phyloP scores from a whole-genome alignment of 2,797 vertebrate genomes.

The Eremophila alpestris region DNA sequence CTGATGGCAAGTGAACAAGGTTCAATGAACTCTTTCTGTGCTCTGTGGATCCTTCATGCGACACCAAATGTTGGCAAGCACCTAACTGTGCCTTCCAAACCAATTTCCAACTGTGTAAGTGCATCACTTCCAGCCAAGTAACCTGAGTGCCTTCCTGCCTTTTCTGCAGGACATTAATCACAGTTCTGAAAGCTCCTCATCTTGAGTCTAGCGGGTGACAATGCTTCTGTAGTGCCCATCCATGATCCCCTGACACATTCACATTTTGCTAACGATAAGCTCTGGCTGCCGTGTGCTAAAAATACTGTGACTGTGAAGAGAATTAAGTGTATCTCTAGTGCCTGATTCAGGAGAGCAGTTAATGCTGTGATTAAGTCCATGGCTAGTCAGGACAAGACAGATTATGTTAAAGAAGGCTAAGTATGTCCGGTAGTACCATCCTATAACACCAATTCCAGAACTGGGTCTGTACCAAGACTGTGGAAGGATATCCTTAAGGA shows the following conservation, averaged over 20 bases:
- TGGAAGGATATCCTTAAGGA: neutral
- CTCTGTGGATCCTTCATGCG: neutral
- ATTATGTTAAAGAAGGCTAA: constrained; percentile 53
- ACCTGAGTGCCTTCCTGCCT: neutral
- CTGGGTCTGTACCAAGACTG: neutral
- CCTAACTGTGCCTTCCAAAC: neutral
- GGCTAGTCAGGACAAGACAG: constrained; percentile 48
- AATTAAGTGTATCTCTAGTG: constrained; percentile 50
- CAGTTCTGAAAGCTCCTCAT: neutral
- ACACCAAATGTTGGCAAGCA: neutral
- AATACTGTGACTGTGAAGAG: constrained; percentile 5
- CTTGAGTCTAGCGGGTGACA: neutral
- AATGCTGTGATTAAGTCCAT: constrained; percentile 56
- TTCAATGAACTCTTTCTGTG: neutral
- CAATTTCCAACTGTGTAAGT: neutral
- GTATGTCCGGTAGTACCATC: neutral
- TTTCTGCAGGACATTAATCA: neutral
- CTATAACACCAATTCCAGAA: constrained; percentile 14
- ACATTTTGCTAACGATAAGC: neutral
- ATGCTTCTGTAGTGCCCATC: neutral
- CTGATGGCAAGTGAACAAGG: neutral
- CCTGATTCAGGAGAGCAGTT: constrained; percentile 30
- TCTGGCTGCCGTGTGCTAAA: constrained; percentile 12
- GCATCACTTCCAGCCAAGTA: neutral
- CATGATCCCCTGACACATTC: neutral